These are phyloP conservation scores for Euglossa dilemma DNA, from an alignment of 1,140 invertebrate genomes.

Conservation along the genomic window DNA sequence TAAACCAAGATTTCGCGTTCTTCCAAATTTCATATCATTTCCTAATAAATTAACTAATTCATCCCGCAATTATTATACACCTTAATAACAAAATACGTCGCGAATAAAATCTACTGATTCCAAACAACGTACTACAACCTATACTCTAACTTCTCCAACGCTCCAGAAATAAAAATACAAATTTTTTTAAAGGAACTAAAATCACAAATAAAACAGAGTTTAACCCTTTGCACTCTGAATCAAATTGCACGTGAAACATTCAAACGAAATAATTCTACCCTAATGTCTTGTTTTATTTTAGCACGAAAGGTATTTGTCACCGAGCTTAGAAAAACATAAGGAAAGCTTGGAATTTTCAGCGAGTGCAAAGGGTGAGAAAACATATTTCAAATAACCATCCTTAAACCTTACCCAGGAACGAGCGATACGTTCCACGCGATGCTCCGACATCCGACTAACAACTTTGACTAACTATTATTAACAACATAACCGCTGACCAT, in stretches of 20 bases:
- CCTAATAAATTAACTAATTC: neutral
- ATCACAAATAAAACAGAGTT: neutral
- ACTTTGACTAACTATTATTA: too few species aligned
- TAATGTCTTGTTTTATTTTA: too few species aligned
- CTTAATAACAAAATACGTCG: neutral
- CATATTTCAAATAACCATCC: neutral
- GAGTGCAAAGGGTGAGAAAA: too few species aligned
- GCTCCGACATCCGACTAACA: neutral
- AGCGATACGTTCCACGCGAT: slow-evolving; percentile 11
- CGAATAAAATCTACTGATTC: neutral
- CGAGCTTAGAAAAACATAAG: too few species aligned
- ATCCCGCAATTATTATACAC: neutral
- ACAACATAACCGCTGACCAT: too few species aligned
- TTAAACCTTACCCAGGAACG: neutral
- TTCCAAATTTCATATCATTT: too few species aligned
- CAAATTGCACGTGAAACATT: too few species aligned
- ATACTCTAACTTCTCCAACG: neutral
- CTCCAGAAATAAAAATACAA: neutral
- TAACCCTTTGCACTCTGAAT: too few species aligned
- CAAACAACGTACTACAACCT: neutral
- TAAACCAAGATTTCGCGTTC: too few species aligned
- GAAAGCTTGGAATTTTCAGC: too few species aligned
- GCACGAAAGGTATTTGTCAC: too few species aligned
- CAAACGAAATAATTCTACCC: too few species aligned
- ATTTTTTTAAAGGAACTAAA: neutral